Evolutionary conservation across 2,113 vertebrate species (phyloP), one percentile per base, ranked within the genome.

Genomic region (Symphodus melops): DNA sequence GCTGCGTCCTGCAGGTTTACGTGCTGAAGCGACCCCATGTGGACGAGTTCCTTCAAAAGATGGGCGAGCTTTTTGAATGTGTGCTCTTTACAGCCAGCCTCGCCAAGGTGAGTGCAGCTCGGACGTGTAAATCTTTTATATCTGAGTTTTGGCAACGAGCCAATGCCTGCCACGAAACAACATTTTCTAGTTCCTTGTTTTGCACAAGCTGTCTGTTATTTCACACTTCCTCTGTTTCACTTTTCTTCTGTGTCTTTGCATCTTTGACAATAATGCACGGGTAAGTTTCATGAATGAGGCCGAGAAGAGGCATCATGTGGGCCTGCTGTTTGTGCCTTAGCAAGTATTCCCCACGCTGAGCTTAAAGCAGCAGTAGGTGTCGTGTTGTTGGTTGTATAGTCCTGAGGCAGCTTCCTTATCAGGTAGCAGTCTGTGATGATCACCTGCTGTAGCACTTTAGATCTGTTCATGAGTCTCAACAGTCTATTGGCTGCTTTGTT

Each of bases 81-180:
- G 97, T 99, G 80, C 97, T 99, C 75, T 99, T 99, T 86, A 99
- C 98, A 68, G 98, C 98, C 91, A 99, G 98, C 86, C 90, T 99
- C 69, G 98, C 98, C 73, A 99, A 99, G 96, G 98, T 99, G 86
- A 33, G 95, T 94, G 52, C 1, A 37, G 37, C 59, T 20, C 6
- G 0, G 1, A 19, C 14, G 9, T 20, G 1, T 23, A 3, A 53
- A 28, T 58, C 42, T 54, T 39, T 48, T 48, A 1, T 55, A 42
- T 4, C 0, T 33, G 39, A 42, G 13, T 53, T 62, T 57, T 69
- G 36, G 44, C 60, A n/a, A 54, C 33, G 49, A 67, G 44, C 12
- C 16, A 52, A 14, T 65, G n/a, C 70, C 57, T 20, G 36, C 6
- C 25, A 11, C 65, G 2, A 16, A 56, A 20, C 23, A 64, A 62